Conservation (phyloP, 2,113 vertebrate genomes). For the Piprites chloris region DNA sequence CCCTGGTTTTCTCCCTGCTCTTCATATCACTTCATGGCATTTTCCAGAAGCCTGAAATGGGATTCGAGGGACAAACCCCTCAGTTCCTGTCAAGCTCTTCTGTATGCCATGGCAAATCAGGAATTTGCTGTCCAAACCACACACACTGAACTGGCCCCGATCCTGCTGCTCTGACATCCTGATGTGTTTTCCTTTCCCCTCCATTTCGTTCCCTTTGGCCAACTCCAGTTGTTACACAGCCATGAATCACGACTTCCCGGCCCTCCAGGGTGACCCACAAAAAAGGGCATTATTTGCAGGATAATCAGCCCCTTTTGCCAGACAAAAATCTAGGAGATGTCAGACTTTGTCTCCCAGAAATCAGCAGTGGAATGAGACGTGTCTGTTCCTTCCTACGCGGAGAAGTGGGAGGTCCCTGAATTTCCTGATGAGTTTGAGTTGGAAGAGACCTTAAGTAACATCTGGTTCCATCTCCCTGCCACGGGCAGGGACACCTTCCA, state of each 20-base stretch:
- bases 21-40: background rate
- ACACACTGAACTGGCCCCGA: background rate
- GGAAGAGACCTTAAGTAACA: background rate
- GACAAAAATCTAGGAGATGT: background rate
- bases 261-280: background rate
- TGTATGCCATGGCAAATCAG: background rate
- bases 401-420: background rate
- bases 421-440: background rate
- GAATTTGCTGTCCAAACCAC: slow-evolving; percentile 19
- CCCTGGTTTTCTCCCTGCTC: background rate
- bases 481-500: background rate
- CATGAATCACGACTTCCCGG: background rate
- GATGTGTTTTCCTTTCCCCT: slow-evolving; percentile 38
- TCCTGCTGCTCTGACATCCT: background rate
- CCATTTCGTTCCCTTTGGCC: background rate
- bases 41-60: slow-evolving; percentile 16
- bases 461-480: background rate
- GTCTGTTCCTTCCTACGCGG: background rate
- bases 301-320: background rate
- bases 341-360: background rate
- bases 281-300: background rate
- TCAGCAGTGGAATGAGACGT: background rate
- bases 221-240: background rate
- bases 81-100: slow-evolving; percentile 10
- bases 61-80: slow-evolving; percentile 1